Percentiles rank a stretch among this genome's conserved stretches.
phyloP scores from a whole-genome alignment of 1,140 invertebrate genomes.

The Holcopasites calliopsidis region DNA sequence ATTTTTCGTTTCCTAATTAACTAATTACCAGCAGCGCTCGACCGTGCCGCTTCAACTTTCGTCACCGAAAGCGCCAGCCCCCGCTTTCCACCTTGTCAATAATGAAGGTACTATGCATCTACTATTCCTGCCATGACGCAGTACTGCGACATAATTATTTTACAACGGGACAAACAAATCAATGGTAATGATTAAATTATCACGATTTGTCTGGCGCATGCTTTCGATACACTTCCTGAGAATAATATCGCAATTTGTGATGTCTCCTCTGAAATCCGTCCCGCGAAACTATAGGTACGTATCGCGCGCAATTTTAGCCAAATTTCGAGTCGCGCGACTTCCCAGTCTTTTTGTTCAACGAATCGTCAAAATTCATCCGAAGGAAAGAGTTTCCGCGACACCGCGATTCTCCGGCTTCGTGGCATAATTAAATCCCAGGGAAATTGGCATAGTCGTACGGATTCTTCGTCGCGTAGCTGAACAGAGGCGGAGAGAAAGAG shows the following conservation, averaged over 20 bases:
- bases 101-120: neutral
- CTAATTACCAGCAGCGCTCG: conserved; percentile 38
- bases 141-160: too few species aligned
- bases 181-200: too few species aligned
- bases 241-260: too few species aligned
- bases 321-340: too few species aligned
- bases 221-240: too few species aligned
- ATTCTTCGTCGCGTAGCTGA: conserved; percentile 27
- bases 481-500: conserved; percentile 28
- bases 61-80: neutral
- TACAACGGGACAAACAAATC: too few species aligned
- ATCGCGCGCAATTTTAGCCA: neutral
- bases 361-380: conserved; percentile 26
- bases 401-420: conserved; percentile 36
- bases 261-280: neutral
- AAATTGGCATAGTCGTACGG: conserved; percentile 53
- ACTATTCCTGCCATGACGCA: neutral
- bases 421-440: conserved; percentile 56
- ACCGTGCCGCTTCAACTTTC: conserved; percentile 24
- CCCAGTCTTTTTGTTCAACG: too few species aligned
- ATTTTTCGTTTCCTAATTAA: conserved; percentile 56
- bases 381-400: conserved; percentile 43
- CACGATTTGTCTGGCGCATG: too few species aligned
- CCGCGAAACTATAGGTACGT: conserved; percentile 6
- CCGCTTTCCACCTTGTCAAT: neutral